Evolutionary conservation across 2,888 invertebrate genomes (phyloP).

Genomic region (Laspeyria flexula): DNA sequence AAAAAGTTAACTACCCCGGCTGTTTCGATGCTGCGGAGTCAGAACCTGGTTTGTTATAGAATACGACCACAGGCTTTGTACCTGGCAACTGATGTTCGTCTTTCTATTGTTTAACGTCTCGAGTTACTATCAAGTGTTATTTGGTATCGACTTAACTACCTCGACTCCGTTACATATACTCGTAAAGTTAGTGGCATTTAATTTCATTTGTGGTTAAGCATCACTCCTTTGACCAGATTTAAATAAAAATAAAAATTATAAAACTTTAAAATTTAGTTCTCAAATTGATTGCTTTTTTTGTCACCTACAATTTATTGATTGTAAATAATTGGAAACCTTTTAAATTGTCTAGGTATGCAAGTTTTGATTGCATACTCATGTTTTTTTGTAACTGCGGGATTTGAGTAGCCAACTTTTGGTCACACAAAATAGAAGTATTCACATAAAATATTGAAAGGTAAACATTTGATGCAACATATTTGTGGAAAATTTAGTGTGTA

Average conservation of each 20-base stretch:
- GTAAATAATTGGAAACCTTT: too few species aligned
- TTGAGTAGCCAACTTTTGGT: too few species aligned
- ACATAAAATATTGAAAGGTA: neutral
- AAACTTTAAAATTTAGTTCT: too few species aligned
- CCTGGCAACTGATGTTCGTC: conserved; percentile 30
- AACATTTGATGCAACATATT: neutral
- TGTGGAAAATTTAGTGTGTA: neutral
- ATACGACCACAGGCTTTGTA: conserved; percentile 24
- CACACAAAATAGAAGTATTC: neutral
- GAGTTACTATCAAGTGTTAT: conserved; percentile 31
- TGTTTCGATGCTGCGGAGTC: neutral
- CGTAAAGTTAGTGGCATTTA: conserved; percentile 9
- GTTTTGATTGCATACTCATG: too few species aligned
- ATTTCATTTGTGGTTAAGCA: conserved; percentile 11
- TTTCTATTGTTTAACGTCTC: conserved; percentile 35
- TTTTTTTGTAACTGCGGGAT: too few species aligned
- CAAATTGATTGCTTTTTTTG: too few species aligned
- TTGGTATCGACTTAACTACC: conserved; percentile 27
- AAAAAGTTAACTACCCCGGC: conserved; percentile 8
- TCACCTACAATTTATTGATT: too few species aligned
- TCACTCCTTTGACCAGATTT: too few species aligned
- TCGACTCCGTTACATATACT: conserved; percentile 14
- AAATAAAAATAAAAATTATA: too few species aligned
- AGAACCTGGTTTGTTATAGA: conserved; percentile 23
- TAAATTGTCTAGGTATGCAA: too few species aligned